These are phyloP conservation scores for Andrena trimmerana DNA, from an alignment of 2,888 invertebrate genomes.

Conservation along the genomic window DNA sequence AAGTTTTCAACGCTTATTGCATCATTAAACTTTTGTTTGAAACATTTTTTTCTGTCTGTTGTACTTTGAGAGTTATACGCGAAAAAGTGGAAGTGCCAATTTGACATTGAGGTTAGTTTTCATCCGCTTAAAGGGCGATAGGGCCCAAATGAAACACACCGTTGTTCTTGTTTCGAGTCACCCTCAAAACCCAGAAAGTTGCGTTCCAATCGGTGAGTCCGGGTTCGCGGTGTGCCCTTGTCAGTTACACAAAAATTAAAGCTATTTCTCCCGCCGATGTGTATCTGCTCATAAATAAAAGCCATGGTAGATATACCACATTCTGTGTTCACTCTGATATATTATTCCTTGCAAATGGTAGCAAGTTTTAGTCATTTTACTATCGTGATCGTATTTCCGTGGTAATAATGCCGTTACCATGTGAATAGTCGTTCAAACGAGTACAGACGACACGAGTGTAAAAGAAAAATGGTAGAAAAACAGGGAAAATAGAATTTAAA, in stretches of 20 bases:
- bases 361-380: conserved; percentile 4
- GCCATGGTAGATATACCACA: neutral
- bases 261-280: neutral
- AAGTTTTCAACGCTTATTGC: too few species aligned
- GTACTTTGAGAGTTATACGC: too few species aligned
- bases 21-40: too few species aligned
- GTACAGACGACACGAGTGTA: neutral
- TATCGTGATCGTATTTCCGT: conserved; percentile 17
- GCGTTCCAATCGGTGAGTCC: too few species aligned
- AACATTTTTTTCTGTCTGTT: too few species aligned
- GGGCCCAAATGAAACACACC: too few species aligned
- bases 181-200: too few species aligned
- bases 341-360: neutral
- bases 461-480: neutral
- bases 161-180: too few species aligned
- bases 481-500: neutral
- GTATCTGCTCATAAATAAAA: conserved; percentile 36
- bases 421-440: neutral
- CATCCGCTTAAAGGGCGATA: too few species aligned
- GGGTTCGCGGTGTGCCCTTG: too few species aligned
- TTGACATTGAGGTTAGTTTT: too few species aligned
- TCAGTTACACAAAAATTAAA: neutral
- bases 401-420: neutral
- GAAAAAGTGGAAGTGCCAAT: too few species aligned
- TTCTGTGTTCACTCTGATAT: conserved; percentile 27